Evolutionary conservation across 2,888 invertebrate species (phyloP), one percentile per base, ranked within the genome.

Genomic region (Bellardia pandia): DNA sequence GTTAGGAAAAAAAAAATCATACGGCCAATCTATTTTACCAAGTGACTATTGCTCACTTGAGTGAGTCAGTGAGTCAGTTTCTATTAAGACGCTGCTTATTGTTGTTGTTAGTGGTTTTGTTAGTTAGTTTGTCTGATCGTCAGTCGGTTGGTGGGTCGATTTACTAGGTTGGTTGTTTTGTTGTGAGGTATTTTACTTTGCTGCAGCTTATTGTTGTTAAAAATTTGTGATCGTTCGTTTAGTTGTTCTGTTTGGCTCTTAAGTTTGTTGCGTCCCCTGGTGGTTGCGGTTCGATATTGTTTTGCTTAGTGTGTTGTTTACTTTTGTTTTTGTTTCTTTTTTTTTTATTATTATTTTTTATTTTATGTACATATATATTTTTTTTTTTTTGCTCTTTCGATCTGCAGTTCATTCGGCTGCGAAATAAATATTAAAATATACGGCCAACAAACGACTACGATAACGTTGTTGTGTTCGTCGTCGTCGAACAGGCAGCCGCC

Each of bases 331-430:
- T 62, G 33, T 62, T 56, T 53, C n/a, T 40, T 72, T 48, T 80
- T 64, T 37, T 71, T 76, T 68, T 58, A 42, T 72, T 83, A 77
- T 48, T 72, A 45, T n/a, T 72, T 85, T 66, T 6, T 37, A 37
- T 76, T 81, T 45, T 53, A 33, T 58, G 33, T 77, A 23, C 23
- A 23, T 23, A 23, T n/a, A n/a, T n/a, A n/a, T n/a, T n/a, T 23
- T 23, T 23, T 23, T 23, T 23, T 23, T 23, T 23, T 23, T 23
- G 23, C 23, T 23, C 23, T 69, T 75, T 76, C 69, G 66, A 84
- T 86, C 37, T 84, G 80, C 68, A 5, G 33, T 64, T 45, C n/a
- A 53, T 86, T 86, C 72, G 81, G 72, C 69, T 69, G 72, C 53
- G 30, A 74, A 60, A 66, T 30, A 53, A 80, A 76, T 75, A 77